Percentiles rank a stretch among this genome's conserved stretches.
These are phyloP conservation scores for Pedionomus torquatus DNA, from an alignment of 2,113 vertebrate genomes.

Conservation along the genomic window DNA sequence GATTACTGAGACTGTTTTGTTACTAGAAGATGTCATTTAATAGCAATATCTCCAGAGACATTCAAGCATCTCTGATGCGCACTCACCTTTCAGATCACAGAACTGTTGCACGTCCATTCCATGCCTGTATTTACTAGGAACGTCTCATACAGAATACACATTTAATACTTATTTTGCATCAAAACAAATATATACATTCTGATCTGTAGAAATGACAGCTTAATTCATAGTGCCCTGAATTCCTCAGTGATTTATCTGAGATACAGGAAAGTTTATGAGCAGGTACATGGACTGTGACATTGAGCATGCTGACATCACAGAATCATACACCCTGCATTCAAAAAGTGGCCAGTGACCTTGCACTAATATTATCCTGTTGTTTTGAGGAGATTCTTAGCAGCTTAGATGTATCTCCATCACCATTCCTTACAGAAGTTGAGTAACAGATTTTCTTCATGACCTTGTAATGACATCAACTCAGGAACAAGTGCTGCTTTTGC, in stretches of 20 bases:
- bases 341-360: not conserved
- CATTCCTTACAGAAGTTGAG: not conserved
- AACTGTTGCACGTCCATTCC: rapidly evolving
- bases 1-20: not conserved
- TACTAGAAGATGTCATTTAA: not conserved
- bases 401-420: not conserved
- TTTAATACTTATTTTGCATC: not conserved
- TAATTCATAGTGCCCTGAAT: not conserved
- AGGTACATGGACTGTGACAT: not conserved
- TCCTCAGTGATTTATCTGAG: not conserved
- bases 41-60: not conserved
- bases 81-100: not conserved
- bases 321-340: not conserved
- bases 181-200: not conserved
- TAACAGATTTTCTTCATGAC: not conserved
- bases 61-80: not conserved
- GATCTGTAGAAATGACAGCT: not conserved
- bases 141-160: not conserved
- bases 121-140: not conserved
- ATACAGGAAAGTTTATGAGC: not conserved
- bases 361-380: not conserved
- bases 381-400: not conserved
- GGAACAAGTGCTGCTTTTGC: not conserved
- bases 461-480: not conserved
- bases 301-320: not conserved